These are phyloP conservation scores for Odontophorus gujanensis DNA, from an alignment of 2,113 vertebrate species.

Conservation along the genomic window DNA sequence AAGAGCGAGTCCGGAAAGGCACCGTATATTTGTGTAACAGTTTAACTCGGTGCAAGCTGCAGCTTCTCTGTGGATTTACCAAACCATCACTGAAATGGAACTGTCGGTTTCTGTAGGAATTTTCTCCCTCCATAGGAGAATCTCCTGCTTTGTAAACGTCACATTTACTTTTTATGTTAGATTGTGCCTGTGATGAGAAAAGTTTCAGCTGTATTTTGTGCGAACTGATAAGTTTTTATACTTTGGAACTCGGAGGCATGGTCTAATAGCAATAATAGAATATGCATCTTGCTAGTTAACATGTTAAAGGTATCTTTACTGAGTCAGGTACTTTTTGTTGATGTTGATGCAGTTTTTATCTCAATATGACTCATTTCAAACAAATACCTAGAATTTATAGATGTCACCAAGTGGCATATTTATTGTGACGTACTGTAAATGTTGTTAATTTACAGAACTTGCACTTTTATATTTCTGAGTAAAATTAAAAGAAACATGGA, in stretches of 20 bases:
- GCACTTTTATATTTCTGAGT: constrained; percentile 76
- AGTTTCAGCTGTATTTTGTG: constrained; percentile 66
- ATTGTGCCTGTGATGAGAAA: constrained; percentile 77
- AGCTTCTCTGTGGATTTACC: constrained; percentile 55
- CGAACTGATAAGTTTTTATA: constrained; percentile 69
- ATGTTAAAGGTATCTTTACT: constrained; percentile 57
- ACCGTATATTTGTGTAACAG: neutral
- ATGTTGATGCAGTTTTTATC: constrained; percentile 70
- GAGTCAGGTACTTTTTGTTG: constrained; percentile 70
- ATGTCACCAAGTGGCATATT: constrained; percentile 70
- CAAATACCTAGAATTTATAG: constrained; percentile 66
- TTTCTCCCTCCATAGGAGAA: neutral
- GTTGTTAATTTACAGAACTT: constrained; percentile 73
- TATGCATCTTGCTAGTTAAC: constrained; percentile 68
- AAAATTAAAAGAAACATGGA: constrained; percentile 52
- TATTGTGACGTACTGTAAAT: constrained; percentile 73
- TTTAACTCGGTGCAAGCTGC: constrained; percentile 45
- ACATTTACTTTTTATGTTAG: constrained; percentile 76
- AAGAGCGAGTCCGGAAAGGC: neutral
- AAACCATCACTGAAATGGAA: constrained; percentile 21
- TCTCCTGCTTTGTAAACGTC: constrained; percentile 49
- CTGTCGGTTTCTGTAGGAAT: neutral
- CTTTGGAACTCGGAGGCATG: constrained; percentile 73
- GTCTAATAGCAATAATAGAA: constrained; percentile 77
- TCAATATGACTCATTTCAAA: constrained; percentile 44